Conservation (phyloP, 2,113 vertebrate genomes). For the Cyanistes caeruleus region DNA sequence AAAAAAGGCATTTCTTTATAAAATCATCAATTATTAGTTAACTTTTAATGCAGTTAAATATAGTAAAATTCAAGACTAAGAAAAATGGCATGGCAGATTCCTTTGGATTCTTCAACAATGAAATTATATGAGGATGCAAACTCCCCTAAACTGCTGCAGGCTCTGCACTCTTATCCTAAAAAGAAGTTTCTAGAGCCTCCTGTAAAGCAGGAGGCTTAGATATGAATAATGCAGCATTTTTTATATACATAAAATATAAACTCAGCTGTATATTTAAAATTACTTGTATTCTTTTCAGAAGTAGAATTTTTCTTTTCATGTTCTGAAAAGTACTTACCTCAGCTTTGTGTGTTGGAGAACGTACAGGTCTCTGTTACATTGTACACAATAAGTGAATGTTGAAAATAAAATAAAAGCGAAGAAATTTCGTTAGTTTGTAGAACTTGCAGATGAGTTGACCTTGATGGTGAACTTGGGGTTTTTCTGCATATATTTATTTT, state of each 20-base stretch:
- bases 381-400: neutral
- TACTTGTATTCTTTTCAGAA: neutral
- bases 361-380: neutral
- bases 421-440: neutral
- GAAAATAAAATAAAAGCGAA: neutral
- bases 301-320: neutral
- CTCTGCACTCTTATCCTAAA: neutral
- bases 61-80: neutral
- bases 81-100: neutral
- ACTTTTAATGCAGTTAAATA: neutral
- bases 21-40: neutral
- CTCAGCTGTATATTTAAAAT: slow-evolving; percentile 18
- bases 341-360: neutral
- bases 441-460: neutral
- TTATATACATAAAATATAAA: slow-evolving; percentile 19
- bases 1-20: neutral
- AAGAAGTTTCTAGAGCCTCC: neutral
- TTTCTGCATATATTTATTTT: neutral
- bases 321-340: neutral
- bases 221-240: neutral
- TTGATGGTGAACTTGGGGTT: neutral
- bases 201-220: neutral
- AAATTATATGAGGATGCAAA: neutral
- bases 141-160: neutral
- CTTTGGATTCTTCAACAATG: neutral